Conservation (phyloP, 2,113 vertebrate genomes). For the Lethenteron camtschaticum region DNA sequence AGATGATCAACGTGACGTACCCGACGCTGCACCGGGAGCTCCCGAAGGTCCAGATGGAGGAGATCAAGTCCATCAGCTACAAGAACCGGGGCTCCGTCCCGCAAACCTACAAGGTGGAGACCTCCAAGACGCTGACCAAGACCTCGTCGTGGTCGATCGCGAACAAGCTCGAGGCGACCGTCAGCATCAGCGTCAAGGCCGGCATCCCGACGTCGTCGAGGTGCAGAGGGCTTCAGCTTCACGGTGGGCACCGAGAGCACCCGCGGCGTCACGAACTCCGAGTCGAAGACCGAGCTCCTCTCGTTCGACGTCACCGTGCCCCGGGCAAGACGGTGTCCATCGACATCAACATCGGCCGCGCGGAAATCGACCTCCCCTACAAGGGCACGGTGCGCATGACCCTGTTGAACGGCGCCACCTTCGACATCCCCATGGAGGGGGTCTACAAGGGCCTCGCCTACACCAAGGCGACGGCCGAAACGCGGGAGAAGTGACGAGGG, state of each 20-base stretch:
- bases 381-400: slow-evolving; percentile 12
- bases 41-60: slow-evolving; percentile 8
- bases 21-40: slow-evolving; percentile 11
- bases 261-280: no score
- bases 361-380: slow-evolving; percentile 12
- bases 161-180: not conserved
- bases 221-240: no score
- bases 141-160: slow-evolving; percentile 11
- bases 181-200: slow-evolving; percentile 9
- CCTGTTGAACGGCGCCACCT: slow-evolving; percentile 9
- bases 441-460: slow-evolving; percentile 10
- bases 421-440: slow-evolving; percentile 8
- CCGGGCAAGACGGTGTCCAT: slow-evolving; percentile 8
- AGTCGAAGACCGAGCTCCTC: no score
- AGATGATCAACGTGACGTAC: slow-evolving; percentile 8
- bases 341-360: slow-evolving; percentile 11
- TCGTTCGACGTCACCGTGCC: not conserved
- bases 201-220: slow-evolving; percentile 7
- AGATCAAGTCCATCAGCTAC: slow-evolving; percentile 10
- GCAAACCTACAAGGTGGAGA: slow-evolving; percentile 8
- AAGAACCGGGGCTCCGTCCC: not conserved
- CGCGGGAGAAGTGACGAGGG: no score
- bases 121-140: slow-evolving; percentile 9
- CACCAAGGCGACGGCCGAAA: not conserved
- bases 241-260: no score